Evolutionary conservation across 2,888 invertebrate species (phyloP), one percentile per base, ranked within the genome.

Genomic region (Dusona sp.): DNA sequence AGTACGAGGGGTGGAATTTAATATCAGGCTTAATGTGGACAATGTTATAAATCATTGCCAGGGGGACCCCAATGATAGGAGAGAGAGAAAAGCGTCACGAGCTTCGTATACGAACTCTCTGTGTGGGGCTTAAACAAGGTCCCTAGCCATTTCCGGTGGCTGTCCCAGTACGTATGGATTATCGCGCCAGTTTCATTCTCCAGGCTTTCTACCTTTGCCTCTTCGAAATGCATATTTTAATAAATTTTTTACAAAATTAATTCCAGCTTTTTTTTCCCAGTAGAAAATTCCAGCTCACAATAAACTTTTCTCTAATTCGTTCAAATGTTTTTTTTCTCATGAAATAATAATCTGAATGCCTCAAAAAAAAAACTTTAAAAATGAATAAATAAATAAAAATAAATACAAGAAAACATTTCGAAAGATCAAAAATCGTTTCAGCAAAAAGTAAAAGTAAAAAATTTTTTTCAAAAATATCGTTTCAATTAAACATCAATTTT

Each of bases 11-110:
- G 79, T 86, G 79, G 83, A 86, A 86, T 86, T 83, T 86, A 86
- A 86, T 86, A 86, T 80, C 77, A 68, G 42, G 51, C 45, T 86
- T 86, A 86, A 83, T 80, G 83, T 67, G 51, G 75, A 80, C 78
- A 82, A 79, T 85, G 82, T 86, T 86, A 83, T 86, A 86, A 86
- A 83, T 83, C 79, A 86, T 86, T 73, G 86, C 36, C 45, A 36
- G n/a, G 72, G 73, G 78, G 68, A 79, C 57, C 67, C 54, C 73
- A 57, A 48, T 38, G 51, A 74, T 45, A 45, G 70, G 11, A 36
- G 51, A 36, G 73, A 73, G 19, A 51, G 51, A 72, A 22, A 48
- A 72, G 38, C 70, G 80, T 82, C 79, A 74, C 82, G 79, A 68
- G 64, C 78, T 57, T 16, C 16, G 48, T 48, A 65, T 13, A 42